Percentiles rank a stretch among this genome's conserved stretches.
phyloP scores from a whole-genome alignment of 2,113 vertebrate species.

The Passerina amoena region DNA sequence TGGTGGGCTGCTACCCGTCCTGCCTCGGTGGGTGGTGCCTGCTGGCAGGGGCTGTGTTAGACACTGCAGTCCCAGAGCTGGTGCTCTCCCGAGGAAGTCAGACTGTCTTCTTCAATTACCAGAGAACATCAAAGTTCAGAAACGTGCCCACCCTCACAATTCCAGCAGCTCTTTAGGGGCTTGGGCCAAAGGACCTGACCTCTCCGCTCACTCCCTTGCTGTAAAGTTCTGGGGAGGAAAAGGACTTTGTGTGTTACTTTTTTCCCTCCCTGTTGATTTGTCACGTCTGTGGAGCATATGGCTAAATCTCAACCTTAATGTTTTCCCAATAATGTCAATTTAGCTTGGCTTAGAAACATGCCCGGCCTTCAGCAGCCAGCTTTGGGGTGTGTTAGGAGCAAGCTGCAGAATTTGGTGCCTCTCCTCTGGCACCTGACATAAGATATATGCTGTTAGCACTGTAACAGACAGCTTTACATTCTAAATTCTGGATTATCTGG shows the following conservation, averaged over 20 bases:
- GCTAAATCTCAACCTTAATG: neutral
- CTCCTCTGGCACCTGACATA: neutral
- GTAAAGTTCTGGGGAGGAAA: neutral
- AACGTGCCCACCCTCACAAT: neutral
- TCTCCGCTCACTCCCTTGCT: neutral
- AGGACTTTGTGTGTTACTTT: neutral
- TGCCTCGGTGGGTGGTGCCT: neutral
- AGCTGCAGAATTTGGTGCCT: neutral
- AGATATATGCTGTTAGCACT: neutral
- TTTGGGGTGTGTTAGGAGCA: neutral
- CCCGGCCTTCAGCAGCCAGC: neutral
- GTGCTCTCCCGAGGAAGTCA: neutral
- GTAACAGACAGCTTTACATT: neutral
- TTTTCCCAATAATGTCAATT: neutral
- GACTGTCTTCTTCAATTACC: neutral
- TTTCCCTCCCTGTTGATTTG: neutral
- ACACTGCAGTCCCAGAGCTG: rapidly evolving
- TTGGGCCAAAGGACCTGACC: neutral
- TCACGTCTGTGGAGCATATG: neutral
- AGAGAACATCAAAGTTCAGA: neutral
- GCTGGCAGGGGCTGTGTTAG: neutral
- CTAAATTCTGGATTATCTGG: neutral
- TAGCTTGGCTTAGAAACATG: neutral
- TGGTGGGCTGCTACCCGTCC: neutral
- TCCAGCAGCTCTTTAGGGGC: neutral